phyloP scores from a whole-genome alignment of 1,140 invertebrate species.

The Brachionus rubens region DNA sequence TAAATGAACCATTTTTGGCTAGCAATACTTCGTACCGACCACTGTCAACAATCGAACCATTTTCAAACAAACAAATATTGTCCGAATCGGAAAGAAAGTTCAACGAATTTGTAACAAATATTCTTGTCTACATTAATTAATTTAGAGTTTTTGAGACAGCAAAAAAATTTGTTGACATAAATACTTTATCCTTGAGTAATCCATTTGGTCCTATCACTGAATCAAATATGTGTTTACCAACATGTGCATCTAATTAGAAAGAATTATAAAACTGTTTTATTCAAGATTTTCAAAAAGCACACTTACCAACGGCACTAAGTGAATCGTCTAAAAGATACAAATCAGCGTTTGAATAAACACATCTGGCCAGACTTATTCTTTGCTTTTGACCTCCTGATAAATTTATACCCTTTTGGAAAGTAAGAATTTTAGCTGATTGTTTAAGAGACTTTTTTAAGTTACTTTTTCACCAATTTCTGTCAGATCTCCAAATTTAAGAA shows the following conservation, averaged over 20 bases:
- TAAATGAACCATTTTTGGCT: constrained; percentile 6
- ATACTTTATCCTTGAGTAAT: constrained; percentile 49
- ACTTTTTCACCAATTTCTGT: constrained; percentile 49
- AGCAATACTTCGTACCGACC: constrained; percentile 35
- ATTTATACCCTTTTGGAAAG: constrained; percentile 50
- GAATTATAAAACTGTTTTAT: background rate
- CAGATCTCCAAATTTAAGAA: constrained; percentile 40
- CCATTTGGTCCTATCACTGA: constrained; percentile 56
- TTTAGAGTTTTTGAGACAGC: background rate
- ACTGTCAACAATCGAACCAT: constrained; percentile 37
- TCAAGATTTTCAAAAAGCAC: too few species aligned
- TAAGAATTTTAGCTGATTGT: background rate
- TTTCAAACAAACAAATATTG: constrained; percentile 39
- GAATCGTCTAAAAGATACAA: constrained; percentile 64
- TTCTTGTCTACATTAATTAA: constrained; percentile 45
- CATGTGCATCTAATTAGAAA: constrained; percentile 50
- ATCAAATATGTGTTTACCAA: constrained; percentile 59
- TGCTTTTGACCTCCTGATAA: constrained; percentile 57
- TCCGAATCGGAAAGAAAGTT: constrained; percentile 22
- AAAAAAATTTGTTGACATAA: background rate
- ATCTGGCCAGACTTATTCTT: constrained; percentile 52
- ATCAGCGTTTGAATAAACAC: constrained; percentile 57
- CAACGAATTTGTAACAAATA: constrained; percentile 45
- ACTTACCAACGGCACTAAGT: constrained; percentile 61
- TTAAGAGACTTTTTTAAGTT: background rate